Base-by-base conservation (phyloP, 30 jellyfish, hydroid and myxozoan species). In the Aurelia sp. region DNA sequence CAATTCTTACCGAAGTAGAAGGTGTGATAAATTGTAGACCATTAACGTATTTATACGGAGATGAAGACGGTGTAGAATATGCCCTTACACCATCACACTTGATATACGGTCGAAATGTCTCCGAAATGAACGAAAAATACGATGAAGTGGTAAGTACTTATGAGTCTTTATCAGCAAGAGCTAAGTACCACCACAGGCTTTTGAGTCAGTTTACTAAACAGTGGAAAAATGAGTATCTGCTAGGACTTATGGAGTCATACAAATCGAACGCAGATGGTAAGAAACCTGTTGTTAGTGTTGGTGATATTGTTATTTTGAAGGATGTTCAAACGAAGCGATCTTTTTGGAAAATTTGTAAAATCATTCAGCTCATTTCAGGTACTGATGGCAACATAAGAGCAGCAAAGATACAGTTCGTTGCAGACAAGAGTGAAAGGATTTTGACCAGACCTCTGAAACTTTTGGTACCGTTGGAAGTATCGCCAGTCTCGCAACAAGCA, bases 211-310 rank as follows among this genome's bases (percentile, higher is more conserved):
- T 83, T 40, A 21, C 78, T 13, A 83, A 69, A 68, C 38, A 57
- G 63, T 83, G 92, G 88, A 71, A 55, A 83, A 68, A 68, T 48
- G 90, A 83, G 67, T 83, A 83, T n/a, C n/a, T n/a, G 18, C 53
- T 83, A 30, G 76, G 68, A 3, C 65, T 69, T 15, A 21, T 74
- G 63, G 89, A 78, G 65, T 11, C 78, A 44, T 40, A 40, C 51
- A 40, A 40, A 40, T 40, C 51, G 22, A 18, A 67, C 9, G 84
- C 27, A 81, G 38, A 67, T 35, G 61, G 60, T 19, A 67, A 48
- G 44, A 21, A 81, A 22, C 86, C 71, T 1, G 41, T 40, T 20
- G 66, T 80, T 33, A 10, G 40, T 15, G 72, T 40, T 11, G 70
- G 72, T 10, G 90, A 80, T 55, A 13, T 80, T 8, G 85, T 65